phyloP scores from a whole-genome alignment of 2,113 vertebrate species.

The Sinocyclocheilus anshuiensis region DNA sequence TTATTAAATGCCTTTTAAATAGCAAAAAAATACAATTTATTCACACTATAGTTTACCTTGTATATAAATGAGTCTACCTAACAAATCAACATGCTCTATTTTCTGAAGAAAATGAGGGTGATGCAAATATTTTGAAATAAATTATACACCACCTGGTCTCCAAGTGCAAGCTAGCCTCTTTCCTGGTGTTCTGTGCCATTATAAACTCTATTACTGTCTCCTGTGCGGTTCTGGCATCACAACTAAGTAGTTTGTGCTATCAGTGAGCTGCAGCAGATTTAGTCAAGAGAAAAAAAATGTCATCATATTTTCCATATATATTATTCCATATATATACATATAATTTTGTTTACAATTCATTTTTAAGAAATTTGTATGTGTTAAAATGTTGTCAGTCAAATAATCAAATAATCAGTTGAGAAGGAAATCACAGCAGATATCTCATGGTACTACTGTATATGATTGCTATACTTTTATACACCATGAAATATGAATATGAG shows the following conservation, averaged over 20 bases:
- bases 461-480: too few relatives aligned
- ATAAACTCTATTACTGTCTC: slow-evolving; percentile 33
- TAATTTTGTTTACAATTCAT: neutral
- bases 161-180: neutral
- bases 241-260: slow-evolving; percentile 43
- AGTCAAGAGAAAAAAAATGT: slow-evolving; percentile 21
- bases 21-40: neutral
- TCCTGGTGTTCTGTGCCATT: slow-evolving; percentile 13
- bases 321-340: too few relatives aligned
- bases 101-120: slow-evolving; percentile 3
- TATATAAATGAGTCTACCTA: slow-evolving; percentile 11
- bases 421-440: neutral
- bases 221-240: slow-evolving; percentile 37
- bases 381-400: neutral
- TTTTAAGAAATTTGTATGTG: neutral
- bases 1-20: slow-evolving; percentile 19
- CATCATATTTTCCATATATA: slow-evolving; percentile 35
- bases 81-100: slow-evolving; percentile 22
- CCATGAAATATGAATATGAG: too few relatives aligned
- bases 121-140: slow-evolving; percentile 42
- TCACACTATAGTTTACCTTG: neutral
- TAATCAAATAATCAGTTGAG: too few relatives aligned
- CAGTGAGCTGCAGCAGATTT: slow-evolving; percentile 42
- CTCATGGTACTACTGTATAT: neutral
- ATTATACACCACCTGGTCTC: slow-evolving; percentile 39